A percentile compares a stretch with the other conserved stretches of the same genome.
phyloP scores from a whole-genome alignment of 2,888 invertebrate genomes.

The Agrochola lychnidis region DNA sequence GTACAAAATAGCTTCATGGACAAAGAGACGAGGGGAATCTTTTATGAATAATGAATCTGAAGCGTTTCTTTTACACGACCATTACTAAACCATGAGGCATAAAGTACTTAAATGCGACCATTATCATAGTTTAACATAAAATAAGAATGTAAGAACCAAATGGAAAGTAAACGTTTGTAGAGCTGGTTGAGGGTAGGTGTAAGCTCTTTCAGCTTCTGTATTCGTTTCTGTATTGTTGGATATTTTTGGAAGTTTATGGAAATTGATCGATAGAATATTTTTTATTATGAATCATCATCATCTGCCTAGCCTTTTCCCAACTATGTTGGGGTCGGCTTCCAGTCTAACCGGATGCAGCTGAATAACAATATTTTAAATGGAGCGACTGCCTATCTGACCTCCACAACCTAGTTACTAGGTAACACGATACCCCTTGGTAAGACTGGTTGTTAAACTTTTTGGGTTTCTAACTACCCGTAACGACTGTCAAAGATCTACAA shows the following conservation, averaged over 20 bases:
- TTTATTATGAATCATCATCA: too few relatives aligned
- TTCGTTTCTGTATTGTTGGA: not conserved
- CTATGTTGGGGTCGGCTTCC: too few relatives aligned
- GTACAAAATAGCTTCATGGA: not conserved
- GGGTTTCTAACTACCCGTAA: too few relatives aligned
- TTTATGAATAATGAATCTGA: not conserved
- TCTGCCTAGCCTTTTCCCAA: too few relatives aligned
- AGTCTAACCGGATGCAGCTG: too few relatives aligned
- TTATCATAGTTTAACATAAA: constrained; percentile 6
- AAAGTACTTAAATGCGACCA: not conserved
- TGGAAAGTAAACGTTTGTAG: not conserved
- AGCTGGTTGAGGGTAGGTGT: not conserved
- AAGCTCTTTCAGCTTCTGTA: not conserved
- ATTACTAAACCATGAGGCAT: not conserved
- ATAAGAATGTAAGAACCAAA: constrained; percentile 4
- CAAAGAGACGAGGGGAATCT: not conserved
- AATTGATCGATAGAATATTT: not conserved
- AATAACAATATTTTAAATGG: too few relatives aligned
- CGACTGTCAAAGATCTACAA: too few relatives aligned
- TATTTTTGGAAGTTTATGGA: not conserved
- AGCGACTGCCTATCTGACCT: too few relatives aligned
- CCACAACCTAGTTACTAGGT: too few relatives aligned
- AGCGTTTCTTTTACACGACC: not conserved
- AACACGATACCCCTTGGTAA: too few relatives aligned
- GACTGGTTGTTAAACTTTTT: too few relatives aligned